phyloP scores from a whole-genome alignment of 2,888 invertebrate genomes.

The Drosophila atroscutellata region DNA sequence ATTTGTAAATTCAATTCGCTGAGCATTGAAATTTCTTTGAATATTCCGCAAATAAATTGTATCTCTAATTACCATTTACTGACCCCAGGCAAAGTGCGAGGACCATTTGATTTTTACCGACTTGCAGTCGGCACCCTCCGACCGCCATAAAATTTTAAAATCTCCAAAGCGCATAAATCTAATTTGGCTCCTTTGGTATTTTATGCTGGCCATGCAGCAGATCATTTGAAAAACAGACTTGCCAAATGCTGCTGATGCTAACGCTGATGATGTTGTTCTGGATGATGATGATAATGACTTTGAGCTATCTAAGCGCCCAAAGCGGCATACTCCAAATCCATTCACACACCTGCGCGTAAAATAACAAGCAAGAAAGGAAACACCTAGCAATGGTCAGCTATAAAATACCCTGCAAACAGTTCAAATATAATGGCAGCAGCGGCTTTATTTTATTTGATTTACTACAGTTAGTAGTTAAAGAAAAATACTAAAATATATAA shows the following conservation, averaged over 20 bases:
- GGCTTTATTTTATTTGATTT: not conserved
- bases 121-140: not conserved
- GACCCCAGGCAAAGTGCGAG: slow-evolving; percentile 5
- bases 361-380: not conserved
- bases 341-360: slow-evolving; percentile 68
- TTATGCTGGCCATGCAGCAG: slow-evolving; percentile 55
- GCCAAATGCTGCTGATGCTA: slow-evolving; percentile 36
- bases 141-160: slow-evolving; percentile 52
- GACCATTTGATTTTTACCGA: slow-evolving; percentile 54
- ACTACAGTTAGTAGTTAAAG: accelerated
- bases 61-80: slow-evolving; percentile 25
- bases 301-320: slow-evolving; percentile 62
- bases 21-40: slow-evolving; percentile 3
- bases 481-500: not conserved
- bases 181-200: slow-evolving; percentile 63
- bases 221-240: slow-evolving; percentile 58
- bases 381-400: not conserved
- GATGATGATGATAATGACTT: slow-evolving; percentile 51
- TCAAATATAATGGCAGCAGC: not conserved
- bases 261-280: slow-evolving; percentile 26
- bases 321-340: slow-evolving; percentile 66
- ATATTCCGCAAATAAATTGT: slow-evolving; percentile 9
- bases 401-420: slow-evolving; percentile 19
- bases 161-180: slow-evolving; percentile 68
- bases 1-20: slow-evolving; percentile 10